Evolutionary conservation across 2,888 invertebrate species (phyloP).

Genomic region (Sisyra nigra): DNA sequence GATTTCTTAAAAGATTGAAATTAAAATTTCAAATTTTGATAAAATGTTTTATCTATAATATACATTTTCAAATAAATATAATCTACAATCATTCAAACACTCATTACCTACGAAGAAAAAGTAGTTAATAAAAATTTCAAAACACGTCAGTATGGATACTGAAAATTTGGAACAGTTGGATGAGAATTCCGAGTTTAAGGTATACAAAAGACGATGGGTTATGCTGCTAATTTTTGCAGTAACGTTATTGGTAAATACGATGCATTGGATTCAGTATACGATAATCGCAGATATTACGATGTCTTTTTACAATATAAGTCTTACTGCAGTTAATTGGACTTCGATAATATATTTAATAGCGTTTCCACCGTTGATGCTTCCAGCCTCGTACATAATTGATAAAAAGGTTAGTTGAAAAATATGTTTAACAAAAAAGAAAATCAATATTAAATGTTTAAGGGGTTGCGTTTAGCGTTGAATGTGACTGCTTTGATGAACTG

Average conservation of each 20-base stretch:
- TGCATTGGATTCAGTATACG: constrained; percentile 96
- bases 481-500: constrained; percentile 37
- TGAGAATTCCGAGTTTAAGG: constrained; percentile 15
- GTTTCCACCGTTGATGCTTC: constrained; percentile 94
- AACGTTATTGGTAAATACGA: constrained; percentile 79
- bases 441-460: constrained; percentile 27
- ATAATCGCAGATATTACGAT: constrained; percentile 76
- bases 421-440: constrained; percentile 22
- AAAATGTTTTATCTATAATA: no score
- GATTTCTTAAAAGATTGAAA: no score
- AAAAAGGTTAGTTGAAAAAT: constrained; percentile 61
- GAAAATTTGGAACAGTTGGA: no score
- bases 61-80: no score
- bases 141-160: no score
- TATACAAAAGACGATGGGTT: constrained; percentile 68
- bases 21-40: no score
- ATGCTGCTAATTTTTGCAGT: constrained; percentile 73
- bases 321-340: constrained; percentile 80
- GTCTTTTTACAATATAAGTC: constrained; percentile 57
- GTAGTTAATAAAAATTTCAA: no score
- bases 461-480: constrained; percentile 31
- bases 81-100: no score
- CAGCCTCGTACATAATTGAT: constrained; percentile 90
- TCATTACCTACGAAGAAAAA: no score
- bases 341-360: constrained; percentile 96